Conservation (phyloP, 1,140 invertebrate genomes). For the Adoxophyes honmai region DNA sequence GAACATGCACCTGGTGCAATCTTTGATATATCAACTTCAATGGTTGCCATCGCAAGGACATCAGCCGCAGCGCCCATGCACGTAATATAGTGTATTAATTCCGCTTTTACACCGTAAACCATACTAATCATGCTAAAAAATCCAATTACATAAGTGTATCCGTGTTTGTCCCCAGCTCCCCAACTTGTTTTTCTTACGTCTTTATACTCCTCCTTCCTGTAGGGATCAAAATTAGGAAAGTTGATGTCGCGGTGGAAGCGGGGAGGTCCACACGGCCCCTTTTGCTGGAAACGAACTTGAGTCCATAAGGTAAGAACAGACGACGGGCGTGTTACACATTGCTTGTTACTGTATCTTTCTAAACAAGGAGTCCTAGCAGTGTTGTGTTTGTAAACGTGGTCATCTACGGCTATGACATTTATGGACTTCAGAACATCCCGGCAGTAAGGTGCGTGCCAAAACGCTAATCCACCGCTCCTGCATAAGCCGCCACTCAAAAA, state of each 20-base stretch:
- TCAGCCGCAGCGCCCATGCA: slow-evolving; percentile 55
- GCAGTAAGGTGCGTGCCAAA: slow-evolving; percentile 20
- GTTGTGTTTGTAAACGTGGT: not conserved
- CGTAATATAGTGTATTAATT: slow-evolving; percentile 38
- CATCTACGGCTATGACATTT: not conserved
- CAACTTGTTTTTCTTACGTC: slow-evolving; percentile 48
- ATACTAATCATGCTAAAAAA: slow-evolving; percentile 46
- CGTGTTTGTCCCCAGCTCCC: slow-evolving; percentile 51
- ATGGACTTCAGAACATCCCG: slow-evolving; percentile 14
- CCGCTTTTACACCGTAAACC: slow-evolving; percentile 42
- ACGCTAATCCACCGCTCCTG: slow-evolving; percentile 18
- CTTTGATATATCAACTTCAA: slow-evolving; percentile 54
- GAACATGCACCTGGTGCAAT: slow-evolving; percentile 68
- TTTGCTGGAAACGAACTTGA: slow-evolving; percentile 47
- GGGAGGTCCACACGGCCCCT: slow-evolving; percentile 31
- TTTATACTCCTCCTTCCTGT: slow-evolving; percentile 50
- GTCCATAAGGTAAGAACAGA: slow-evolving; percentile 35
- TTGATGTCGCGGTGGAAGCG: slow-evolving; percentile 49
- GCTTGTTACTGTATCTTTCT: not conserved
- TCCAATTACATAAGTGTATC: slow-evolving; percentile 41
- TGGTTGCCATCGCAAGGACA: slow-evolving; percentile 50
- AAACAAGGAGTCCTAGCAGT: not conserved
- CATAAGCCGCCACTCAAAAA: slow-evolving; percentile 21
- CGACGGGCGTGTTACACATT: not conserved
- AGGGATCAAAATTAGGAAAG: slow-evolving; percentile 53